Evolutionary conservation across 2,888 invertebrate species (phyloP), one percentile per base, ranked within the genome.

Genomic region (Lathronympha strigana): DNA sequence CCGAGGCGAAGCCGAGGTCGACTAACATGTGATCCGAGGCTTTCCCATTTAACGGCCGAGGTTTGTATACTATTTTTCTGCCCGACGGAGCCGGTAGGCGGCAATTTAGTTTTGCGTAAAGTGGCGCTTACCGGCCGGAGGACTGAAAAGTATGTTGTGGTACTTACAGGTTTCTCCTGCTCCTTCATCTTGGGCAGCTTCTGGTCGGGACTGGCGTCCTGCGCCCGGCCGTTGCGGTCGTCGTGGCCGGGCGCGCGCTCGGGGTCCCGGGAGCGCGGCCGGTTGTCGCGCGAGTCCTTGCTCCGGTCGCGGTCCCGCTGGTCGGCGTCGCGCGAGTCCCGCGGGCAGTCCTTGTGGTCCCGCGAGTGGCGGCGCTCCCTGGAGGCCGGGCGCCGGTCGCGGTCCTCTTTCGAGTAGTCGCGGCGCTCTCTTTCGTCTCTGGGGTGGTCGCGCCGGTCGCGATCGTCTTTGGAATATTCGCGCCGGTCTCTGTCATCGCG

Each of bases 151-250:
- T n/a, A n/a, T n/a, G n/a, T n/a, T 31, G 33, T 11, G 11, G 40
- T 71, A 89, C 93, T 88, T 86, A 95, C 95, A 80, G 96, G 95
- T 86, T 95, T 94, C 81, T 95, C 94, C 72, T 94, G 94, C 83
- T 95, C 95, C 80, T 94, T 94, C 77, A 95, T 88, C 86, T 95
- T 96, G 79, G 96, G 95, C 94, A 96, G 93, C 73, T 86, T 80
- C 68, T 78, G 83, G 1, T 87, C 87, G 0, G 86, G 87, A 17
- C 70, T 66, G n/a, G 79, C 77, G 63, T 84, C 84, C 69, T 70
- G 13, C 9, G 67, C 17, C 66, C 83, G 80, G 6, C 88, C 88
- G 75, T 88, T 90, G 63, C 75, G 15, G 19, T 69, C 72, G 31
- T 68, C 53, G n/a, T n/a, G n/a, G n/a, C n/a, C n/a, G n/a, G 53